Base-by-base conservation (phyloP, 2,113 vertebrate genomes). In the Vombatus ursinus region DNA sequence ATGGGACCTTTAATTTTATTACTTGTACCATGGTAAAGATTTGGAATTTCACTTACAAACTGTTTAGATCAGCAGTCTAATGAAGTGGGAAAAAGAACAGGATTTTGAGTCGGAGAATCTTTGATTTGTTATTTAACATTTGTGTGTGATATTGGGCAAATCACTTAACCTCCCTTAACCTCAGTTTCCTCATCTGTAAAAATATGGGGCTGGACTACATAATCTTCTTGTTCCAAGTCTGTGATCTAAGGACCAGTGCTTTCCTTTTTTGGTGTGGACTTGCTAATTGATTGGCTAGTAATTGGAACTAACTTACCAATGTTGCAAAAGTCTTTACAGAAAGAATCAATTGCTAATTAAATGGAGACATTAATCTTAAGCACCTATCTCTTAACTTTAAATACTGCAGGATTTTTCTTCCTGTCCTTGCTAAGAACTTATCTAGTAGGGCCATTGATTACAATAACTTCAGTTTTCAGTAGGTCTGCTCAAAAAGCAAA, bases 251-350 rank as follows among this genome's bases (percentile, higher is more conserved):
- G 37, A 23, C 68, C 12, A 77, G 14, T n/a, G 5, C 37, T 84
- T 84, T 84, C 16, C 6, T 44, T 44, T 52, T n/a, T 84, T 23
- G 68, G n/a, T 1, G 1, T 44, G 10, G 37, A 37, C 16, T 84
- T 44, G 6, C 37, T 84, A 84, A 22, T 84, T 84, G 6, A 44
- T 44, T 84, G 37, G 68, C n/a, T 84, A 84, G 19, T 98, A 97
- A 98, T 97, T 97, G 97, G 94, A 97, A 96, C 94, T 97, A 97
- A 97, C 96, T 98, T 96, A 97, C 96, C 97, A 97, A 96, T 97
- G 94, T 95, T 97, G 94, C 52, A 95, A 93, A 97, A 92, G 93
- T 97, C 95, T 97, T 98, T 98, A 93, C 94, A 95, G 94, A 95
- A 61, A 95, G 97, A 97, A 98, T 97, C 97, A 95, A 98, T 97